Conservation (phyloP, 2,888 invertebrate genomes). For the Calameuta filiformis region DNA sequence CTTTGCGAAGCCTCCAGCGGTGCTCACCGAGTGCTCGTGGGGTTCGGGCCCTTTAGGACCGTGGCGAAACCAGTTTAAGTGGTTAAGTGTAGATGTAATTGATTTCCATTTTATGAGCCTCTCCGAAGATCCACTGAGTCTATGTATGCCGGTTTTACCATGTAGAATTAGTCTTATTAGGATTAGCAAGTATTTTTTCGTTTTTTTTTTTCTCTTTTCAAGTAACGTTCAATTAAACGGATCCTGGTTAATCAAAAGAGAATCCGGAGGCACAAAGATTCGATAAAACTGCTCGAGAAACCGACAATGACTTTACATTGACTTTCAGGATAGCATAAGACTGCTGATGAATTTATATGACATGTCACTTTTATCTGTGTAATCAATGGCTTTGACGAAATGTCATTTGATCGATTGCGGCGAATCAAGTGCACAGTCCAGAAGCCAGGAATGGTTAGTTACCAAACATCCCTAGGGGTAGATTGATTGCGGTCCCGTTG, state of each 20-base stretch:
- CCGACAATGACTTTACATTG: not conserved
- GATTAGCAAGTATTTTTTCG: not conserved
- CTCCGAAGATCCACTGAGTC: slow-evolving; percentile 42
- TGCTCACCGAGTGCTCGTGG: slow-evolving; percentile 55
- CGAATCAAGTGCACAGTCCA: not conserved
- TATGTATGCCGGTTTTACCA: not conserved
- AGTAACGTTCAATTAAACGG: not conserved
- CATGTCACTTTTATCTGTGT: not conserved
- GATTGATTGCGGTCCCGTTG: slow-evolving; percentile 10
- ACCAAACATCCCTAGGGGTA: slow-evolving; percentile 10
- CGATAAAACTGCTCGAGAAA: not conserved
- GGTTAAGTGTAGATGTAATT: slow-evolving; percentile 66
- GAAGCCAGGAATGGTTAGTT: slow-evolving; percentile 6
- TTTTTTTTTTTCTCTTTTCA: not conserved
- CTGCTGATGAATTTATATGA: not conserved
- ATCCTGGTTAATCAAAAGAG: not conserved
- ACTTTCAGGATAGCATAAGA: not conserved
- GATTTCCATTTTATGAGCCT: slow-evolving; percentile 66
- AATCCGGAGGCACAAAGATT: not conserved
- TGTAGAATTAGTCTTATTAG: not conserved
- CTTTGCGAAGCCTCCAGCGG: slow-evolving; percentile 57
- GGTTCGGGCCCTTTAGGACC: slow-evolving; percentile 52
- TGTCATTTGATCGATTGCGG: not conserved
- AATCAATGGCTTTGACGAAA: not conserved
- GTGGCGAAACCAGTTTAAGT: slow-evolving; percentile 67